Conservation (phyloP, 2,797 vertebrate genomes). For the Huso huso region DNA sequence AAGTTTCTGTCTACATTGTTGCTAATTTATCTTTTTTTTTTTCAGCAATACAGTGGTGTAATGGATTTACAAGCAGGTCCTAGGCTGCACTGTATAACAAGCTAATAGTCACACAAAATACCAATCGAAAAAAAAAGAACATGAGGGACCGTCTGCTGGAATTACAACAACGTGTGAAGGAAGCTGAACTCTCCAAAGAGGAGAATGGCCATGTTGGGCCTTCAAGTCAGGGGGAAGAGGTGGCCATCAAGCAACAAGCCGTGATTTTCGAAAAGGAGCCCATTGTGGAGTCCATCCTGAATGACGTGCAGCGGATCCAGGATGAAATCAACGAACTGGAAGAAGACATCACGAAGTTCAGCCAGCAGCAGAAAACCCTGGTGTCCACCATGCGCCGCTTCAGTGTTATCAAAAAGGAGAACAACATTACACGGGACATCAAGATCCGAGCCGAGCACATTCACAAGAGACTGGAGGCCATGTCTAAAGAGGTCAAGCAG, state of each 20-base stretch:
- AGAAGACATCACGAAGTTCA: constrained; percentile 70
- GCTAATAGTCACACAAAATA: too few species aligned
- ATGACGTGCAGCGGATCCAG: constrained; percentile 72
- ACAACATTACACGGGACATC: constrained; percentile 72
- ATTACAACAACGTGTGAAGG: constrained; percentile 64
- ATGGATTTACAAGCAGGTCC: too few species aligned
- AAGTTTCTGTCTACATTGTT: too few species aligned
- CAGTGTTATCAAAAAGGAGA: constrained; percentile 88
- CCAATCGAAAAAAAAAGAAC: constrained; percentile 9
- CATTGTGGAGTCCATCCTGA: constrained; percentile 70
- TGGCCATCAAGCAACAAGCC: constrained; percentile 60
- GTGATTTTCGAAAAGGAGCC: constrained; percentile 85
- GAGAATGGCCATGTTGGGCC: constrained; percentile 16
- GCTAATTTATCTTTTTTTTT: too few species aligned
- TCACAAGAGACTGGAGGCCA: constrained; percentile 60
- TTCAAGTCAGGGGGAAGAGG: constrained; percentile 43
- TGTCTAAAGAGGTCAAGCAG: constrained; percentile 64
- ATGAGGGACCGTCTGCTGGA: constrained; percentile 88
- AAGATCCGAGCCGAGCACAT: constrained; percentile 78
- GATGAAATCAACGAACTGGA: constrained; percentile 68
- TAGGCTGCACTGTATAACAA: too few species aligned
- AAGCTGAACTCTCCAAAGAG: constrained; percentile 40
- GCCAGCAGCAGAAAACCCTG: constrained; percentile 76
- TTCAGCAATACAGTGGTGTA: too few species aligned
- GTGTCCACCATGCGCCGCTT: constrained; percentile 84